Percentiles rank a stretch among this genome's conserved stretches.
phyloP scores from a whole-genome alignment of 2,797 vertebrate genomes.

The Schizopygopsis pylzovi region DNA sequence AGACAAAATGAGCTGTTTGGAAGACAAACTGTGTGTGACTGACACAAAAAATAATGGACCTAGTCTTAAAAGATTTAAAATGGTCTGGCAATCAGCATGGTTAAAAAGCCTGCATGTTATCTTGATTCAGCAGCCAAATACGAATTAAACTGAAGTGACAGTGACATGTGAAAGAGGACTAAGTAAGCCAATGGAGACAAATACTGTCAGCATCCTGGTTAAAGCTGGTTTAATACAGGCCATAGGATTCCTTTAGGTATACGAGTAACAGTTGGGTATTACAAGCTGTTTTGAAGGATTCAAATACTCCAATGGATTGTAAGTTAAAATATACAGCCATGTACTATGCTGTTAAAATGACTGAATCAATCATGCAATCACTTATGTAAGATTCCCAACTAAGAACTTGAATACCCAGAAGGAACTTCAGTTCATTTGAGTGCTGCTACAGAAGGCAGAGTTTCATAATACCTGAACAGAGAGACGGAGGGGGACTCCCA shows the following conservation, averaged over 20 bases:
- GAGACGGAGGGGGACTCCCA: conserved; percentile 50
- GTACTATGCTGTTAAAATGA: neutral
- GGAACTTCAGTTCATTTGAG: conserved; percentile 24
- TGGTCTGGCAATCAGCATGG: conserved; percentile 25
- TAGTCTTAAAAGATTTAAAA: conserved; percentile 4
- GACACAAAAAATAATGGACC: neutral
- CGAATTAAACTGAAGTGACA: conserved; percentile 28
- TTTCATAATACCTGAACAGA: conserved; percentile 59
- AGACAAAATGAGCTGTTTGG: neutral
- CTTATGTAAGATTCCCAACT: conserved; percentile 12
- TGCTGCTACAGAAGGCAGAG: conserved; percentile 35
- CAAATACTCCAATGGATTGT: neutral
- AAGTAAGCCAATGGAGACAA: conserved; percentile 40
- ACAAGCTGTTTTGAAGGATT: neutral
- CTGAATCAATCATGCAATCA: conserved; percentile 4
- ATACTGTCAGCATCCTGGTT: conserved; percentile 21
- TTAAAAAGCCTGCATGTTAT: conserved; percentile 11
- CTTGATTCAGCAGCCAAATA: conserved; percentile 19
- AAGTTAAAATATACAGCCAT: neutral
- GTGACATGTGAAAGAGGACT: conserved; percentile 4
- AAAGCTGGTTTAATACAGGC: conserved; percentile 43
- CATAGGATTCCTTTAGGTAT: conserved; percentile 19
- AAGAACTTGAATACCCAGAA: conserved; percentile 12
- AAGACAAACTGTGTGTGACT: conserved; percentile 1
- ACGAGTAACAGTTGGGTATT: conserved; percentile 21